A percentile compares a stretch with the other conserved stretches of the same genome.
Evolutionary conservation across 2,888 invertebrate species (phyloP).

Genomic region (Netelia fuscicornis): DNA sequence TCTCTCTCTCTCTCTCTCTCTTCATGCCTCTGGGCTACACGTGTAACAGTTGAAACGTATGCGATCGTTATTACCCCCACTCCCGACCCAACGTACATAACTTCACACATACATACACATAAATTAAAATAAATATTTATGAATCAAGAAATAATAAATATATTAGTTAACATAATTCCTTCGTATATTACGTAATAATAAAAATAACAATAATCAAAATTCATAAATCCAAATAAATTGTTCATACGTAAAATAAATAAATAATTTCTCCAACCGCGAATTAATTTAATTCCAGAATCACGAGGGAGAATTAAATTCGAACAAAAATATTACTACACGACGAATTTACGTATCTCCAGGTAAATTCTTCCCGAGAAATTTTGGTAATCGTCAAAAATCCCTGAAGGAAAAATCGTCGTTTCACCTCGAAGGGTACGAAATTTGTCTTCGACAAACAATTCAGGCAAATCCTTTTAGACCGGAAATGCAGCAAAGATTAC

Average conservation of each 20-base stretch:
- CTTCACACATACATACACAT: slow-evolving; percentile 16
- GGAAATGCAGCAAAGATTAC: too few relatives aligned
- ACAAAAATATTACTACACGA: slow-evolving; percentile 27
- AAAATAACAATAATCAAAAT: too few relatives aligned
- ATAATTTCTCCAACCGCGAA: too few relatives aligned
- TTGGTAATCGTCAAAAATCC: neutral
- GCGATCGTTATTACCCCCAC: slow-evolving; percentile 39
- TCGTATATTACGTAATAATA: too few relatives aligned
- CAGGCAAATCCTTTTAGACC: too few relatives aligned
- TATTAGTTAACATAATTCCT: neutral
- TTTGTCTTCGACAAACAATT: neutral
- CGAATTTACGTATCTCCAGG: slow-evolving; percentile 50
- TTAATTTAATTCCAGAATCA: too few relatives aligned
- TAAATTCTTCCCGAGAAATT: slow-evolving; percentile 57
- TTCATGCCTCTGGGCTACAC: slow-evolving; percentile 1
- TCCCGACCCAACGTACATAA: neutral
- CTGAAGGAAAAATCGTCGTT: neutral
- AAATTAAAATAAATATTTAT: slow-evolving; percentile 23
- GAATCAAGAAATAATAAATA: neutral
- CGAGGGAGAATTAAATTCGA: slow-evolving; percentile 13
- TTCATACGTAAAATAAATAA: neutral
- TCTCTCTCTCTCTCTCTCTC: slow-evolving; percentile 4
- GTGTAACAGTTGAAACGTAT: slow-evolving; percentile 29
- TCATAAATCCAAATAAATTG: neutral
- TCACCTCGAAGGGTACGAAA: neutral